Evolutionary conservation across 2,797 vertebrate genomes (phyloP), one percentile per base, ranked within the genome.

Genomic region (Dryobates pubescens): DNA sequence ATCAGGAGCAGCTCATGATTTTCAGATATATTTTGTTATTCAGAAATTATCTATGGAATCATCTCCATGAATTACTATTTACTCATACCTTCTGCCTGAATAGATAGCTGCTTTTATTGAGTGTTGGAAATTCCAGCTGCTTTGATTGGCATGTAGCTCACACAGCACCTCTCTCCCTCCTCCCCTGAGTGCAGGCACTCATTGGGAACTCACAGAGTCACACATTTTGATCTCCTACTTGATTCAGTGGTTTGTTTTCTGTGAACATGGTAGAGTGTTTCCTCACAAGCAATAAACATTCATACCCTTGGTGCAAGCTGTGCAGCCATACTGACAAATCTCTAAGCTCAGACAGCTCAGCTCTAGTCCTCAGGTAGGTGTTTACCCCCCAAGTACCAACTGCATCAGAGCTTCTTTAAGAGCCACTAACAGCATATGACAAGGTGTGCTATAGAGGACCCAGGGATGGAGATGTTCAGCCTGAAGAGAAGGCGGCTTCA

Each of bases 21-120:
- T 96, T 91, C 79, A 92, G 82, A 88, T 82, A 90, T 59, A 88
- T 69, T 62, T 82, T 67, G 64, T 87, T 92, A 88, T 93, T 92
- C 79, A 90, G 59, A 81, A 95, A 77, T 93, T 82, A 95, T 90
- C 87, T 88, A 34, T 45, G 23, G 74, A 92, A 73, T 75, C 47
- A 76, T 88, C 81, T 88, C 70, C 68, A 79, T 86, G 41, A 84
- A 95, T 90, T 92, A 62, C 23, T 91, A 65, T 87, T 94, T 94
- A 68, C 61, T 80, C 67, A 64, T 43, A 76, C 53, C 32, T 83
- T 89, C 53, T 88, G 61, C 79, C 54, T 58, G 67, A 84, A 75
- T 8, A 67, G 67, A 61, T 58, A 82, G 76, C 23, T 78, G 53
- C 43, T 78, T 10, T 83, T 86, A 74, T 32, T 68, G 34, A 13